Base-by-base conservation (phyloP, 1,140 invertebrate species). In the Campoletis sonorensis region DNA sequence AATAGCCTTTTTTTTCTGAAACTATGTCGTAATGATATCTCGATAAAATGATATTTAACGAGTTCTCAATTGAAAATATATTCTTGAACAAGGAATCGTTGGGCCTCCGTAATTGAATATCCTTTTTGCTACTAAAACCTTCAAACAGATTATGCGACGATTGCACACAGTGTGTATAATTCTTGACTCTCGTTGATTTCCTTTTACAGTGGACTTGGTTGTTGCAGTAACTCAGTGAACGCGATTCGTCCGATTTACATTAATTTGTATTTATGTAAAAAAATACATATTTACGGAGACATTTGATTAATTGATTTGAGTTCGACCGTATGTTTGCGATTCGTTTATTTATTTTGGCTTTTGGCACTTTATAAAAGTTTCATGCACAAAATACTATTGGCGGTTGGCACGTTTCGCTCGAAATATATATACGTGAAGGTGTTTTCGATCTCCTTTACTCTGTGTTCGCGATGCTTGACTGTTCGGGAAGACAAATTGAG, bases 401-500 rank as follows among this genome's bases (percentile, higher is more conserved):
- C 77, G 37, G 75, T 58, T 71, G 49, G 27, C 58, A 33, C 30
- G 54, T 64, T 64, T 77, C 30, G 27, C 10, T 45, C 26, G 33
- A 40, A 58, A 79, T 49, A 79, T 67, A 79, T 67, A 67, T 21
- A 67, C 7, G 77, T n/a, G 61, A 30, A 33, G 67, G 67, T 70
- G 27, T 70, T 70, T 16, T 21, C 67, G 30, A 33, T 77, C 51
- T 77, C 27, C 37, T 64, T 78, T 78, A 11, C 58, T 67, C 58
- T 26, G 30, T 37, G 51, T 61, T 54, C 80, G 75, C 80, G 68
- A 82, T 81, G 79, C 79, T 51, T 61, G 27, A 26, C 45, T 51
- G 33, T 30, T 33, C 83, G 58, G 30, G 80, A 78, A 84, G 86
- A 88, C 85, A 88, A 88, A 88, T 88, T 88, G 84, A 75, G 45